Conservation (phyloP, 2,888 invertebrate species). For the Mimachlamys varia region DNA sequence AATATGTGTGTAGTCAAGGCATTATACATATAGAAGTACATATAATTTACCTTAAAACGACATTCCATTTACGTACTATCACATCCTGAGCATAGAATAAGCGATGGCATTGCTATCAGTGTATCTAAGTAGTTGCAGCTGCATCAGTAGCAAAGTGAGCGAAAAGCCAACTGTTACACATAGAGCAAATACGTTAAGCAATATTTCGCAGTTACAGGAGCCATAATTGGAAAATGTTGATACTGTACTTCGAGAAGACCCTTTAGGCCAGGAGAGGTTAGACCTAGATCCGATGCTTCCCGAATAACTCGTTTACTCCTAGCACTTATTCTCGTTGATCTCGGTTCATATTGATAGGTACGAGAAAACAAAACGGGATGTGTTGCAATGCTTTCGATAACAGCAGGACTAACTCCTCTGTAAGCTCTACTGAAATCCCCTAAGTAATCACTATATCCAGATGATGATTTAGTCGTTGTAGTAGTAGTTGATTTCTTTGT, state of each 20-base stretch:
- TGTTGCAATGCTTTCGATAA: slow-evolving; percentile 73
- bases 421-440: slow-evolving; percentile 66
- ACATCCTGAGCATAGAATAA: slow-evolving; percentile 13
- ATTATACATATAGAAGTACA: neutral
- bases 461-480: slow-evolving; percentile 46
- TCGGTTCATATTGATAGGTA: slow-evolving; percentile 55
- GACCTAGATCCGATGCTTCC: slow-evolving; percentile 74
- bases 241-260: slow-evolving; percentile 77
- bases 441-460: slow-evolving; percentile 55
- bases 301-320: slow-evolving; percentile 75
- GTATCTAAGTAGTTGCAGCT: neutral
- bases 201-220: slow-evolving; percentile 39
- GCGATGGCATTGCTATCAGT: slow-evolving; percentile 18
- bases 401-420: slow-evolving; percentile 73
- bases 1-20: no score
- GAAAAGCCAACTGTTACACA: slow-evolving; percentile 11
- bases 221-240: slow-evolving; percentile 47
- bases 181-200: slow-evolving; percentile 34
- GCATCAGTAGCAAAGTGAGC: slow-evolving; percentile 12
- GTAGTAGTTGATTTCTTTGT: slow-evolving; percentile 45
- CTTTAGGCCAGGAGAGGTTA: slow-evolving; percentile 75
- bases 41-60: neutral
- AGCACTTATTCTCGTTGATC: slow-evolving; percentile 67
- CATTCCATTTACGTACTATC: neutral
- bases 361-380: slow-evolving; percentile 67